Percentiles rank a stretch among this genome's conserved stretches.
Conservation (phyloP, 2,113 vertebrate genomes). For the Scolopax mira region DNA sequence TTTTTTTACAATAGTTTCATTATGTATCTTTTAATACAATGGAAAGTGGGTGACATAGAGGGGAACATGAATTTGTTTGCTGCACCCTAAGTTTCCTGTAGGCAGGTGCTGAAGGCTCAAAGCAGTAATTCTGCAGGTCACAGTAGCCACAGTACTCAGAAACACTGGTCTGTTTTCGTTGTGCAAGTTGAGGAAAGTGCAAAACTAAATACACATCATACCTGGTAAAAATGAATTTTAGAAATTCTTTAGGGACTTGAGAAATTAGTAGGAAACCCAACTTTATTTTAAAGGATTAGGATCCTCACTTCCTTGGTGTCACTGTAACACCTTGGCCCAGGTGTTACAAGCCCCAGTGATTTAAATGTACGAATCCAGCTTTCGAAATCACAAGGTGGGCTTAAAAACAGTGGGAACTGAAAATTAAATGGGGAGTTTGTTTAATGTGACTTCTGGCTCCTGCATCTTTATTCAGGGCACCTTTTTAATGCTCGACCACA, state of each 20-base stretch:
- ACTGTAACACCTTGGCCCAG: neutral
- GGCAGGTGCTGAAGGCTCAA: neutral
- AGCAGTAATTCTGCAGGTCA: neutral
- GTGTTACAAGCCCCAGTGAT: neutral
- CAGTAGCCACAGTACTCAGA: neutral
- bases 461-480: neutral
- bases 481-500: neutral
- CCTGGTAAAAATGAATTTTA: neutral
- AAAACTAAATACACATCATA: neutral
- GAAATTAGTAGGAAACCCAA: neutral
- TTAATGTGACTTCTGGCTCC: neutral
- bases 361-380: neutral
- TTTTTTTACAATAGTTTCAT: neutral
- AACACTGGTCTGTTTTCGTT: neutral
- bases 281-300: neutral
- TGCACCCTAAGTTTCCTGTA: neutral
- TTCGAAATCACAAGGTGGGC: neutral
- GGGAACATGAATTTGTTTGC: neutral
- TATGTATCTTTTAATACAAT: neutral
- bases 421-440: neutral
- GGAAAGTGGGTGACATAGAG: neutral
- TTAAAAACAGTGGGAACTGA: neutral
- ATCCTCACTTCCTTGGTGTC: neutral
- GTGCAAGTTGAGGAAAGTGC: neutral
- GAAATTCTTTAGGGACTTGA: neutral